Evolutionary conservation across 2,113 vertebrate species (phyloP).

Genomic region (Alethe castanea): DNA sequence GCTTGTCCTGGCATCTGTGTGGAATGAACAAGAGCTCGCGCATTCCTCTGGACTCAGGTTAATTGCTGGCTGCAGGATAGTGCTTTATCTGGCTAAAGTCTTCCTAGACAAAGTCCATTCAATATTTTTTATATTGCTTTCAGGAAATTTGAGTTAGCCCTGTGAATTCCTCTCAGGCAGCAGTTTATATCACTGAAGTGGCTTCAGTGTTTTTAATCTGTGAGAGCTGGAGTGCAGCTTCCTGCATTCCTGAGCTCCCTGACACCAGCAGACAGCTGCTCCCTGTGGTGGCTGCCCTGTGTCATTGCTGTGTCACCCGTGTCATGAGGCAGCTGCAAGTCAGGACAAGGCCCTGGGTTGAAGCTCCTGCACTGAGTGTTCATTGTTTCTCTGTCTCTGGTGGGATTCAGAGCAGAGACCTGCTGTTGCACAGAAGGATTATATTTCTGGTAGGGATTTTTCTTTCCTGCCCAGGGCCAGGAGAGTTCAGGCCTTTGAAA

Average conservation of each 20-base stretch:
- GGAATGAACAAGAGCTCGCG: fast-evolving
- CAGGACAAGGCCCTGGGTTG: not conserved
- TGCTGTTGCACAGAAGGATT: not conserved
- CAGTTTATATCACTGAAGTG: not conserved
- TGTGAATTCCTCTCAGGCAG: not conserved
- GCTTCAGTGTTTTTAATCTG: not conserved
- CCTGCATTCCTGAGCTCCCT: not conserved
- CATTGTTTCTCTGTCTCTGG: not conserved
- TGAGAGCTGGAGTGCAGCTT: not conserved
- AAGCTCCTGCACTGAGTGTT: not conserved
- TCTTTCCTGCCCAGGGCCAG: not conserved
- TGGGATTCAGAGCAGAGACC: not conserved
- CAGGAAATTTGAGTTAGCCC: not conserved
- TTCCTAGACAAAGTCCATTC: not conserved
- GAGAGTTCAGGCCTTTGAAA: not conserved
- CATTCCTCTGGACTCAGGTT: not conserved
- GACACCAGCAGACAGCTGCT: not conserved
- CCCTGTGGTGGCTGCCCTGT: not conserved
- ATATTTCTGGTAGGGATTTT: not conserved
- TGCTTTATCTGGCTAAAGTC: not conserved
- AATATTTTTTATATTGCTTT: not conserved
- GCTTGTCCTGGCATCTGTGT: not conserved
- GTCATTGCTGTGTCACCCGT: not conserved
- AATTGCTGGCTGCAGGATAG: not conserved
- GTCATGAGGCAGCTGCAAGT: not conserved